Conservation (phyloP, 2,888 invertebrate species). For the Baronia brevicornis region DNA sequence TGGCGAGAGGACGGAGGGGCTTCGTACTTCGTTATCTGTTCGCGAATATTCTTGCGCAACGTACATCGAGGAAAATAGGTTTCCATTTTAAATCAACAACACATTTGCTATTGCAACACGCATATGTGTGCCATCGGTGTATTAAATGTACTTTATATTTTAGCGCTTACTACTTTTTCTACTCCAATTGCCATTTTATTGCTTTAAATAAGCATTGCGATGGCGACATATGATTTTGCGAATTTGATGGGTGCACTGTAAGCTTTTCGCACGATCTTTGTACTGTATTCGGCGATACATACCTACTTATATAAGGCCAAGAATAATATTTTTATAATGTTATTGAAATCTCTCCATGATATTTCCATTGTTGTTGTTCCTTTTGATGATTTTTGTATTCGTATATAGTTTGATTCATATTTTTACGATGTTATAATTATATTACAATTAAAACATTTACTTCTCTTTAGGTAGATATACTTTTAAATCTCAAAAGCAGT, state of each 20-base stretch:
- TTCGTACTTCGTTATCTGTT: constrained; percentile 65
- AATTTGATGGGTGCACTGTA: constrained; percentile 38
- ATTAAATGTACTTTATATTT: constrained; percentile 18
- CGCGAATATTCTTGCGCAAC: constrained; percentile 71
- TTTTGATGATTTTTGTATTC: background rate
- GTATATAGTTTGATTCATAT: constrained; percentile 10
- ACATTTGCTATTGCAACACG: constrained; percentile 25
- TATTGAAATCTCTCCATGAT: too few species aligned
- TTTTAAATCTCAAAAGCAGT: too few species aligned
- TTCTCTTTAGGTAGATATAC: too few species aligned
- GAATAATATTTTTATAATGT: too few species aligned
- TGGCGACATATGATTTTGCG: constrained; percentile 24
- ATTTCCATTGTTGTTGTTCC: background rate
- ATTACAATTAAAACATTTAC: too few species aligned
- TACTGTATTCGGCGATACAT: constrained; percentile 19
- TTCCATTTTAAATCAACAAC: constrained; percentile 35
- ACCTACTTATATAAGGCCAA: too few species aligned
- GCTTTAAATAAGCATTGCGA: constrained; percentile 4
- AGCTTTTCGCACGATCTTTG: constrained; percentile 42
- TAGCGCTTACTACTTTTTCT: constrained; percentile 28
- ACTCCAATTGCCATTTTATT: constrained; percentile 35
- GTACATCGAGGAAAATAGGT: constrained; percentile 64
- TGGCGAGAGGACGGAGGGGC: constrained; percentile 69
- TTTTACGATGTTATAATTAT: too few species aligned
- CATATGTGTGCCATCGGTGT: constrained; percentile 17